Base-by-base conservation (phyloP, 1,140 invertebrate genomes). In the Caerostris darwini region DNA sequence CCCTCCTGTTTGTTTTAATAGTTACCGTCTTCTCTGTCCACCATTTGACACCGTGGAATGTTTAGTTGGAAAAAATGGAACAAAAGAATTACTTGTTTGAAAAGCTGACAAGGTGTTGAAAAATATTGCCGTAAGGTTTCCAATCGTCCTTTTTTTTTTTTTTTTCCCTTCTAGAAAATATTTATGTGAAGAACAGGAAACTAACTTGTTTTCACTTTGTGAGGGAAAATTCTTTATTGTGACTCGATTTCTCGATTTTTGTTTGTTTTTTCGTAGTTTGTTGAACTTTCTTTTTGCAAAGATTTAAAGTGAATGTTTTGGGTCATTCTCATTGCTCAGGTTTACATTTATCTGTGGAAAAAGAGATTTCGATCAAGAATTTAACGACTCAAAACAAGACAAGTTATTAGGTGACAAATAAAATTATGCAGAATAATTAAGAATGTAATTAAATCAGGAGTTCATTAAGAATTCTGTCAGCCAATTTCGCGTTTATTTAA, bases 31-130 rank as follows among this genome's bases (percentile, higher is more conserved):
- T n/a, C 67, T 7, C 14, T 64, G 61, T 64, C 12, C 71, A 77
- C 12, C 71, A 77, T 34, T 77, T 71, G 17, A 77, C 71, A 12
- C 71, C 71, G 50, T 77, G 71, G 71, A 77, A 53, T 77, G 53
- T 50, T 34, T 50, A 34, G 71, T 50, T 50, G 50, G 34, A 5
- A 77, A 77, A 77, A 50, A 8, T 77, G 14, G 34, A 77, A 77
- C 71, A 77, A 77, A 77, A 77, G 50, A 77, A 77, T 34, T 14
- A 77, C 10, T 77, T 50, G 34, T 50, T 34, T 8, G 2, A 34
- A 3, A 34, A 77, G 10, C 8, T 77, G 71, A 77, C 34, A 50
- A 77, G 50, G 71, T 77, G 71, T 12, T 12, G 50, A 53, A 53
- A 77, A 77, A 5, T 12, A 77, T 19, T 77, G 19, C 71, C 71